Percentiles rank a stretch among this genome's conserved stretches.
Conservation (phyloP, 2,888 invertebrate genomes). For the Stictocephala bisonia region DNA sequence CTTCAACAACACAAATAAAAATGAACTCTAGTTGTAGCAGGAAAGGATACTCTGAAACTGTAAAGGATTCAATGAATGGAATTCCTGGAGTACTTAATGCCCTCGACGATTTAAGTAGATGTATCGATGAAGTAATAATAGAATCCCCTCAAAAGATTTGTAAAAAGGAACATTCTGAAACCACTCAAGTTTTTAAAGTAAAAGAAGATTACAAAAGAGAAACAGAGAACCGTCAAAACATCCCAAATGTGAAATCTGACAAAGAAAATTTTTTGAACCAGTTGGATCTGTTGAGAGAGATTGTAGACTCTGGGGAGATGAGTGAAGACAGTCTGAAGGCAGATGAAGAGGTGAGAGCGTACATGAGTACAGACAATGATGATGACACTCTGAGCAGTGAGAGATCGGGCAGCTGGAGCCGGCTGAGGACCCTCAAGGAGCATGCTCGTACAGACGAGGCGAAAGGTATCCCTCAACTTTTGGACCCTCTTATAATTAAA, state of each 20-base stretch:
- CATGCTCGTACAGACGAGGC: too few species aligned
- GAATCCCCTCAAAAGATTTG: conserved; percentile 39
- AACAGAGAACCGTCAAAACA: not conserved
- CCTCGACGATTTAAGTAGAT: conserved; percentile 48
- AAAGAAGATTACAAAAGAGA: conserved; percentile 43
- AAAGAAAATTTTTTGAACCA: conserved; percentile 40
- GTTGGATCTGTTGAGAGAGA: conserved; percentile 46
- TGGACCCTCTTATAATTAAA: too few species aligned
- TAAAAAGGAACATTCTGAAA: not conserved
- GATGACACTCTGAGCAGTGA: conserved; percentile 63
- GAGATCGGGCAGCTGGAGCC: conserved; percentile 70
- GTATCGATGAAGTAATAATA: conserved; percentile 47
- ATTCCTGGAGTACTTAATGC: conserved; percentile 44
- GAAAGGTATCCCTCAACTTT: too few species aligned
- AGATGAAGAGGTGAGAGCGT: conserved; percentile 72
- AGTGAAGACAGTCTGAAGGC: conserved; percentile 67
- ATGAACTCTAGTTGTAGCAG: not conserved
- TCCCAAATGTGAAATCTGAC: not conserved
- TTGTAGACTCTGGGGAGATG: conserved; percentile 52
- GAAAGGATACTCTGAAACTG: not conserved
- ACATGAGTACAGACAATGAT: conserved; percentile 63
- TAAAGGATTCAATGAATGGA: not conserved
- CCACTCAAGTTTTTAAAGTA: conserved; percentile 29
- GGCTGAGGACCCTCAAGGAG: conserved; percentile 64
- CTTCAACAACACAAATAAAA: not conserved